These are phyloP conservation scores for Nyctibius grandis DNA, from an alignment of 2,797 vertebrate species.

Conservation along the genomic window DNA sequence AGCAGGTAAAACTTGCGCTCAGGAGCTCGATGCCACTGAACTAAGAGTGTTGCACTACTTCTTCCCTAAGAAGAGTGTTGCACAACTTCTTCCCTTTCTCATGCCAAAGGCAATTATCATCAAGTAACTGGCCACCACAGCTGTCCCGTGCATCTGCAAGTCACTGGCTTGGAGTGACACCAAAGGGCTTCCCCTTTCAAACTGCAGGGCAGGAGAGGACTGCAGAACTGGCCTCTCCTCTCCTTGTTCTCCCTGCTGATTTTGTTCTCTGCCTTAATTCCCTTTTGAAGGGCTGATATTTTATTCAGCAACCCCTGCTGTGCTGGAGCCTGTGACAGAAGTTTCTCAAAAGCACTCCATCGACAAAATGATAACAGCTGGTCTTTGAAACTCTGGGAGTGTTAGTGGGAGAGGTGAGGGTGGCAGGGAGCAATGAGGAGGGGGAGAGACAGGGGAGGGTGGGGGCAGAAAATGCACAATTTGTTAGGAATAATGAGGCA, in stretches of 20 bases:
- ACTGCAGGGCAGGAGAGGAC: neutral
- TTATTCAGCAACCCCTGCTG: constrained; percentile 78
- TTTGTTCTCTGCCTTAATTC: constrained; percentile 72
- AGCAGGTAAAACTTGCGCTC: neutral
- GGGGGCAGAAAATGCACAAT: constrained; percentile 63
- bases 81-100: neutral
- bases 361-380: constrained; percentile 78
- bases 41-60: neutral
- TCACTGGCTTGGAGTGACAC: neutral
- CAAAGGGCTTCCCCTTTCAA: neutral
- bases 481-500: constrained; percentile 81
- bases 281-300: constrained; percentile 75
- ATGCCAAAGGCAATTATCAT: neutral
- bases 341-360: constrained; percentile 73
- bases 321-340: constrained; percentile 68
- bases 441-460: neutral
- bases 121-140: neutral
- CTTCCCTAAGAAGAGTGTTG: neutral
- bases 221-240: neutral
- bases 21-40: neutral
- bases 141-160: neutral
- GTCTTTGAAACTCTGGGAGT: constrained; percentile 76
- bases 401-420: constrained; percentile 55
- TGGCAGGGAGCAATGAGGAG: constrained; percentile 30
- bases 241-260: constrained; percentile 47